Base-by-base conservation (phyloP, 2,888 invertebrate species). In the Catocala nupta region DNA sequence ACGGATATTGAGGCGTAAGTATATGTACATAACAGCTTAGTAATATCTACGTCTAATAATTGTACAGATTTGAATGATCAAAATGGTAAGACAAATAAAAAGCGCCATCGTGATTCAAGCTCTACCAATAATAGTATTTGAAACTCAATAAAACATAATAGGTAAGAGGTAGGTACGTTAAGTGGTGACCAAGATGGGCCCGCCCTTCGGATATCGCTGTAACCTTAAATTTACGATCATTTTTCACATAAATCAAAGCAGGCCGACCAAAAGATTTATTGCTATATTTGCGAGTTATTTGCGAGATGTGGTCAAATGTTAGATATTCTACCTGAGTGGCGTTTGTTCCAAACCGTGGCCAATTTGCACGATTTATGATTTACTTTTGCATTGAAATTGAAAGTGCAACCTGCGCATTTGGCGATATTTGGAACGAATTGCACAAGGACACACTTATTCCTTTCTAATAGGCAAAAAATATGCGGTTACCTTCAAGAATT, bases 161-260 rank as follows among this genome's bases (percentile, higher is more conserved):
- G 83, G 82, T 79, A 75, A 82, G 84, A 86, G 83, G 83, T 78
- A 86, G 83, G 83, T 78, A 83, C 77, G 74, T 80, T 81, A 83
- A 81, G 79, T 75, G 77, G 77, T 69, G 83, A 81, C 78, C 81
- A 80, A 77, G 75, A 68, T 72, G 73, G 70, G 73, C 60, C 87
- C 88, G 88, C 87, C 89, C 84, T 85, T 80, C 75, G 86, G 81
- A 73, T 77, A 79, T 83, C 83, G 83, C 79, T 84, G 84, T 86
- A 93, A 93, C 94, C 94, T 92, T 85, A 89, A 93, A 94, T 93
- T 93, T 93, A 92, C 91, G 91, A 84, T 92, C 91, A 94, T 94
- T 93, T 93, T 93, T 93, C 93, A 93, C 90, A 93, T 94, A 94
- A 94, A 94, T 94, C 94, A 94, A 94, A 93, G 91, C 82, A 81